Base-by-base conservation (phyloP, 2,888 invertebrate species). In the Ichneumon xanthorius region DNA sequence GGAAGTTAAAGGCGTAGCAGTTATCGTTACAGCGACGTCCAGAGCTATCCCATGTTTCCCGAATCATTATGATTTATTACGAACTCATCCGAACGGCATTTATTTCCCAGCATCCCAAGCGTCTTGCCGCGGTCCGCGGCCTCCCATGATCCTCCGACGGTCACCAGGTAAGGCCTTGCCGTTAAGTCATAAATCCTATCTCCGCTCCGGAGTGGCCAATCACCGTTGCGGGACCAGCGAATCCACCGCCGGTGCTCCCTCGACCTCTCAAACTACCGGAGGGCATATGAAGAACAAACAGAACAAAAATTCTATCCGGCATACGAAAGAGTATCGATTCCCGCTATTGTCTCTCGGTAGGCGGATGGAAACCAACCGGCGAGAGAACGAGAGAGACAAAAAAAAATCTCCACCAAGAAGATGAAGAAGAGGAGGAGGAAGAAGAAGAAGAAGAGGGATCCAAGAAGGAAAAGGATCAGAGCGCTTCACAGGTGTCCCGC, bases 401-500 rank as follows among this genome's bases (percentile, higher is more conserved):
- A 45, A 67, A 45, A 40, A 2, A 40, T 40, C 40, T 9, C 40
- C 58, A 33, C 65, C 53, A 50, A 33, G 37, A 55, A 67, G 67
- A 40, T 67, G 63, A 63, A 33, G 48, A 71, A 67, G 65, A 14
- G 58, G 63, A 70, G 37, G 40, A 68, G 33, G 78, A 81, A 65
- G 70, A 61, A 67, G 65, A 37, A 76, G 61, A 61, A 30, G 45
- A 70, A 67, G 63, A 16, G 48, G 61, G 55, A 45, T 50, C 50
- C 37, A 67, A 70, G 48, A 50, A 68, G 45, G 78, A 81, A 70
- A 75, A 63, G 81, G 50, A 61, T 76, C 79, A 63, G 83, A 73
- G 45, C 67, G 61, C 72, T 72, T 79, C 83, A 75, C 76, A 73
- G 84, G 81, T 84, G 84, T 82, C 80, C 67, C 67, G 83, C 75